Percentiles rank a stretch among this genome's conserved stretches.
Conservation (phyloP, 2,113 vertebrate genomes). For the Esox niger region DNA sequence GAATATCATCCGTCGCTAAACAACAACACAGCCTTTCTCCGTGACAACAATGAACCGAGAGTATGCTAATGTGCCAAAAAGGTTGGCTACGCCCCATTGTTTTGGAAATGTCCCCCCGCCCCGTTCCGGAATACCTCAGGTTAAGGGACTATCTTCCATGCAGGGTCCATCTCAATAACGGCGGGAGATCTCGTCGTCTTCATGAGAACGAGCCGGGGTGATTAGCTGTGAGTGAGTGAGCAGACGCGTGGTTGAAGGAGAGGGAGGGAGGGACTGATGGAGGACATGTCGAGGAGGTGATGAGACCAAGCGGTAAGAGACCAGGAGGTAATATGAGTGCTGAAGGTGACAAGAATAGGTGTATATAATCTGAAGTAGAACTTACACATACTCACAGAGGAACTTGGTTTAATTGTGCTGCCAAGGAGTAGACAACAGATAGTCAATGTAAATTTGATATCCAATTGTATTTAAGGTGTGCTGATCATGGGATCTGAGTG, state of each 20-base stretch:
- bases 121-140: neutral
- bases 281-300: too few species aligned
- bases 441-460: too few species aligned
- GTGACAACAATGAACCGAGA: neutral
- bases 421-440: too few species aligned
- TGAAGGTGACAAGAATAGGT: too few species aligned
- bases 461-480: too few species aligned
- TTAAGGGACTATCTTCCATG: neutral
- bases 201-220: neutral
- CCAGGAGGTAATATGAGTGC: too few species aligned
- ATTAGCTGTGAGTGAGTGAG: neutral
- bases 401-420: too few species aligned
- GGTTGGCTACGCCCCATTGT: neutral
- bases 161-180: neutral
- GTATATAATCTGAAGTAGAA: too few species aligned
- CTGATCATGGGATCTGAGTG: too few species aligned
- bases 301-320: too few species aligned
- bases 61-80: neutral
- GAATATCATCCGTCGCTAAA: constrained; percentile 15
- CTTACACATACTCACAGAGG: too few species aligned
- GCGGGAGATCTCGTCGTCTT: constrained; percentile 5
- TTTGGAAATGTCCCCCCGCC: neutral
- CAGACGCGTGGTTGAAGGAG: neutral
- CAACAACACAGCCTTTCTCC: neutral
- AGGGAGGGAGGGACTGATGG: neutral